Evolutionary conservation across 2,888 invertebrate genomes (phyloP).

Genomic region (Acrobasis suavella): DNA sequence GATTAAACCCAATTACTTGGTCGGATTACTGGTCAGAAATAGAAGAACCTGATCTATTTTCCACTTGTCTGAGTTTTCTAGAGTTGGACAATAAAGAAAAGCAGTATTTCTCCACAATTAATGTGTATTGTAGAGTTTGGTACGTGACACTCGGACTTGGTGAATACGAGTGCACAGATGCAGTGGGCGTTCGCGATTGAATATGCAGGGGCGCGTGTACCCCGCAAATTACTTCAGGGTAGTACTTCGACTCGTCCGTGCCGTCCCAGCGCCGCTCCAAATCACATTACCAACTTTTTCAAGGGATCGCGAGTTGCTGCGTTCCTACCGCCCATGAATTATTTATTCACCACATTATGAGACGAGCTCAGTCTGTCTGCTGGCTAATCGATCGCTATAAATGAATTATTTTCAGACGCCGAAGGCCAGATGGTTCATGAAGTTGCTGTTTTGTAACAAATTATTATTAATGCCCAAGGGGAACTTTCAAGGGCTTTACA

Average conservation of each 20-base stretch:
- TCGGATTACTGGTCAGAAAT: too few relatives aligned
- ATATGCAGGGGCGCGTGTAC: constrained; percentile 54
- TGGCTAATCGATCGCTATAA: constrained; percentile 55
- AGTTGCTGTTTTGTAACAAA: constrained; percentile 39
- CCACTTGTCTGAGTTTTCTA: too few relatives aligned
- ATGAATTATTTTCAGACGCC: constrained; percentile 53
- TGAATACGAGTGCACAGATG: constrained; percentile 45
- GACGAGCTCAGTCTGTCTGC: constrained; percentile 50
- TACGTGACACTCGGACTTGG: constrained; percentile 36
- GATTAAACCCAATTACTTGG: too few relatives aligned
- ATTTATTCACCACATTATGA: constrained; percentile 54
- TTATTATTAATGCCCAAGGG: constrained; percentile 46
- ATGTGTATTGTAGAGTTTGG: constrained; percentile 30
- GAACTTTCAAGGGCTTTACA: constrained; percentile 36
- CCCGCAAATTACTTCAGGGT: constrained; percentile 50
- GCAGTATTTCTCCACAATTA: constrained; percentile 35
- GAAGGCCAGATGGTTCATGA: constrained; percentile 48
- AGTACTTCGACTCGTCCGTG: constrained; percentile 36
- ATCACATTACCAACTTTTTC: constrained; percentile 63
- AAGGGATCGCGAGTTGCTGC: constrained; percentile 39
- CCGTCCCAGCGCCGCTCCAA: constrained; percentile 49
- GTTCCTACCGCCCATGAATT: constrained; percentile 49
- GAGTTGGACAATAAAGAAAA: constrained; percentile 3
- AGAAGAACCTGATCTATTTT: too few relatives aligned
- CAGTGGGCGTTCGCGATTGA: constrained; percentile 37